Conservation (phyloP, 2,888 invertebrate species). For the Mythimna loreyi region DNA sequence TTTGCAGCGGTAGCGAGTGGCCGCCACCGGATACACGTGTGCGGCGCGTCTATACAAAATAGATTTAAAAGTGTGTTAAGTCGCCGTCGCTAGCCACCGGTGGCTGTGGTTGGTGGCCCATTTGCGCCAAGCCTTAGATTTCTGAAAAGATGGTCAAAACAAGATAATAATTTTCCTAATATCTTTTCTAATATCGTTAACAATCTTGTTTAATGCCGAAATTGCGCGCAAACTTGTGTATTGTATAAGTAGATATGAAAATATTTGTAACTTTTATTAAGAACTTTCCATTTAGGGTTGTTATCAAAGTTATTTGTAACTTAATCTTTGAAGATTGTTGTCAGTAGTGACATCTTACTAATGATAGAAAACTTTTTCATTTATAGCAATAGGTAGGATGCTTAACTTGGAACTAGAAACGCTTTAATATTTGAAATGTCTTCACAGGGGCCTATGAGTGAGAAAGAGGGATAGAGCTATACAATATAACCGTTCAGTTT, state of each 20-base stretch:
- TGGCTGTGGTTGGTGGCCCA: too few relatives aligned
- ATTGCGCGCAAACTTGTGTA: conserved; percentile 29
- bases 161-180: conserved; percentile 43
- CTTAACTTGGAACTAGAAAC: neutral
- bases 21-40: too few relatives aligned
- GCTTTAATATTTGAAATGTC: neutral
- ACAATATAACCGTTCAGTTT: too few relatives aligned
- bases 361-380: neutral
- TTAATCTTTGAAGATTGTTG: conserved; percentile 14
- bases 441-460: too few relatives aligned
- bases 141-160: conserved; percentile 45
- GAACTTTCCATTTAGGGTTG: conserved; percentile 13
- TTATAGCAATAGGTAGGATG: neutral
- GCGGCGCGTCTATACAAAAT: too few relatives aligned
- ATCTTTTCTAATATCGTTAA: too few relatives aligned
- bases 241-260: conserved; percentile 18
- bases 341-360: neutral
- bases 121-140: too few relatives aligned
- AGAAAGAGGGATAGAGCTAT: too few relatives aligned
- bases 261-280: conserved; percentile 14
- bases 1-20: too few relatives aligned
- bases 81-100: too few relatives aligned
- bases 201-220: conserved; percentile 32
- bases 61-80: too few relatives aligned
- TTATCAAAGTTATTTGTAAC: conserved; percentile 20